These are phyloP conservation scores for Drosophila nebulosa DNA, from an alignment of 1,140 invertebrate genomes.

Conservation along the genomic window DNA sequence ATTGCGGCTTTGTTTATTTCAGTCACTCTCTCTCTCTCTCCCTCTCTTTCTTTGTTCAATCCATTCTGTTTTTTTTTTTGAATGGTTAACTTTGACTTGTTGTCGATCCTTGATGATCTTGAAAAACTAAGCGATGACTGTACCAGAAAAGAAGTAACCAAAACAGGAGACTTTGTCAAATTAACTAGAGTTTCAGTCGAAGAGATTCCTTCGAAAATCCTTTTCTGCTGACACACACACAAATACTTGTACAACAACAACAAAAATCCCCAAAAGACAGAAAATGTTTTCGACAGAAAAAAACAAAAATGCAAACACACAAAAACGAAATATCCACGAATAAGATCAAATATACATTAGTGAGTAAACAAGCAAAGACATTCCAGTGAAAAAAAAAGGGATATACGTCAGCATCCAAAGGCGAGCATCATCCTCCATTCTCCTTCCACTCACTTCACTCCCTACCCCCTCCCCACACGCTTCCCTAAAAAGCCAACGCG, in stretches of 20 bases:
- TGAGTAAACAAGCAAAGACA: conserved; percentile 68
- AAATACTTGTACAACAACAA: no score
- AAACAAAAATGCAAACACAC: conserved; percentile 4
- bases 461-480: conserved; percentile 9
- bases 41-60: neutral
- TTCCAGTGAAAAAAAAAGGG: conserved; percentile 68
- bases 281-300: conserved; percentile 6
- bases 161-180: neutral
- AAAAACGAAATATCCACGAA: conserved; percentile 16
- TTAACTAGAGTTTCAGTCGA: no score
- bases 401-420: conserved; percentile 42
- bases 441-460: neutral
- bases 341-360: conserved; percentile 70
- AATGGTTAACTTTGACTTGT: neutral
- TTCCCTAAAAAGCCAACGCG: neutral
- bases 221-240: conserved; percentile 49
- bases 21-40: neutral
- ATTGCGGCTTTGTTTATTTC: conserved; percentile 15
- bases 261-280: conserved; percentile 13
- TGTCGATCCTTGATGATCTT: conserved; percentile 44
- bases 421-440: neutral
- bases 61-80: neutral
- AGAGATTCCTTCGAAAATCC: conserved; percentile 67
- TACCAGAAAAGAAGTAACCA: conserved; percentile 19
- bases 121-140: conserved; percentile 35